Base-by-base conservation (phyloP, 2,113 vertebrate genomes). In the Hirundichthys speculiger region DNA sequence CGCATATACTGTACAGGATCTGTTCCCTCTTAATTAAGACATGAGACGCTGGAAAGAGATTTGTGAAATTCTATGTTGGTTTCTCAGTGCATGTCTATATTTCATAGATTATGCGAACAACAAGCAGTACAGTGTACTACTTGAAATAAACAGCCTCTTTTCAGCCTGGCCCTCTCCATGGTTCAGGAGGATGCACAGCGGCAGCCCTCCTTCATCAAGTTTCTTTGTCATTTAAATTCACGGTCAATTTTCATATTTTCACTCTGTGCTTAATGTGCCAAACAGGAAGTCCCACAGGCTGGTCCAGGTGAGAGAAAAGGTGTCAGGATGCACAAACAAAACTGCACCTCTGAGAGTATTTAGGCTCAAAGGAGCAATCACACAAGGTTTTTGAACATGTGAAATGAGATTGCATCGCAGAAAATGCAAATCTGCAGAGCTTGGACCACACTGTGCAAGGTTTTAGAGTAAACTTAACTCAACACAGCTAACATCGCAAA, bases 141-240 rank as follows among this genome's bases (percentile, higher is more conserved):
- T 30, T n/a, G 48, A 48, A 64, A 20, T 51, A 52, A 52, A 42
- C 38, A 21, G 48, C 1, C 18, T 43, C 10, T 49, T n/a, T 22
- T n/a, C 7, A 40, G n/a, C 18, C 14, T 12, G 8, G 7, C 16
- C 9, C 16, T 43, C 48, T 52, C 27, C 15, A 10, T 22, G 5
- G 2, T 22, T 14, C 24, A 22, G 6, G n/a, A 10, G 21, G 45
- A 22, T 16, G 27, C 19, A n/a, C 22, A 64, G 4, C 12, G 6
- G 39, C 13, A 43, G 38, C 6, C 43, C 15, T 20, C 24, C 13
- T 27, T 42, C n/a, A 27, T 15, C 13, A 19, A 2, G 8, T 25
- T 18, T 16, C 15, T 27, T 51, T 27, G 20, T 6, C 14, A 16
- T 52, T 52, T 27, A 25, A 4, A 51, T 52, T 42, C 6, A 19